Percentiles rank a stretch among this genome's conserved stretches.
These are phyloP conservation scores for Meriones psammophilus DNA, from an alignment of 2,797 vertebrate genomes.

Conservation along the genomic window DNA sequence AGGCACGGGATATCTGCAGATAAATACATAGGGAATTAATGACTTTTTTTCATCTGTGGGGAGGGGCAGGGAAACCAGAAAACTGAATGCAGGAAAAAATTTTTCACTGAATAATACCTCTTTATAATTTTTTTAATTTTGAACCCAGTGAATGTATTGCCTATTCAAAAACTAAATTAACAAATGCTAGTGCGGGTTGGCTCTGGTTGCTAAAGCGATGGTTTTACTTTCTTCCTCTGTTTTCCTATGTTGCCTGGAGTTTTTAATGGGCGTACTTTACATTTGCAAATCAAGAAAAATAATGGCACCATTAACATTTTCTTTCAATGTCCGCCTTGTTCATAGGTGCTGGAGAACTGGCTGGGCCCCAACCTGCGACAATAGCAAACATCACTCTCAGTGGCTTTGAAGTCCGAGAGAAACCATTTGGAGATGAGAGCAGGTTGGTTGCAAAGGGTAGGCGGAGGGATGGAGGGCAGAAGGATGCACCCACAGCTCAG, in stretches of 20 bases:
- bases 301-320: slow-evolving; percentile 66
- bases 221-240: slow-evolving; percentile 64
- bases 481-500: neutral
- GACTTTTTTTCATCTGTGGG: neutral
- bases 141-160: slow-evolving; percentile 67
- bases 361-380: neutral
- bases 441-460: neutral
- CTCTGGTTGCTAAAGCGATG: slow-evolving; percentile 62
- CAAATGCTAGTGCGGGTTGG: slow-evolving; percentile 59
- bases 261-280: slow-evolving; percentile 67
- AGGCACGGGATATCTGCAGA: slow-evolving; percentile 58
- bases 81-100: slow-evolving; percentile 33
- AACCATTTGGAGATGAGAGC: neutral
- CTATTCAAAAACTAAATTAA: slow-evolving; percentile 80
- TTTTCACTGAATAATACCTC: slow-evolving; percentile 66
- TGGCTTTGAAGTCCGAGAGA: neutral
- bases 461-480: rapidly evolving
- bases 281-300: slow-evolving; percentile 77
- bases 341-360: neutral
- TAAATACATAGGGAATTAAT: slow-evolving; percentile 58
- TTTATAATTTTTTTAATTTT: slow-evolving; percentile 78
- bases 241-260: slow-evolving; percentile 64
- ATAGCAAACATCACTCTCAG: neutral
- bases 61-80: slow-evolving; percentile 24
- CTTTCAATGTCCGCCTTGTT: slow-evolving; percentile 43